phyloP scores from a whole-genome alignment of 1,140 invertebrate genomes.

The Mercenaria mercenaria region DNA sequence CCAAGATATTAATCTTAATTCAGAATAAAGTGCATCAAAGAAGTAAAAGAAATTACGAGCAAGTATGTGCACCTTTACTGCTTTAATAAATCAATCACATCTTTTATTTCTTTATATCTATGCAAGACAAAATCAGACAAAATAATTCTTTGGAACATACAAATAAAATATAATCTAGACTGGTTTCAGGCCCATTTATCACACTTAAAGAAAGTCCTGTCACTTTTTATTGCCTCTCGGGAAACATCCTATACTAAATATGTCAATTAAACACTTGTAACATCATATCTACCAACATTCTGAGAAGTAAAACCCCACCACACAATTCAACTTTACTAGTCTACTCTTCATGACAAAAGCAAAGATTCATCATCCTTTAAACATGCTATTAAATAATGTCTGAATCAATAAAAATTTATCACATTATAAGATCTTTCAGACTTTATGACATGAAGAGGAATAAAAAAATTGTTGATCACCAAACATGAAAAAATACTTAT shows the following conservation, averaged over 20 bases:
- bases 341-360: too few species aligned
- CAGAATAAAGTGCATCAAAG: too few species aligned
- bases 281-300: background rate
- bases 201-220: background rate
- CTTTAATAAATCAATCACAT: too few species aligned
- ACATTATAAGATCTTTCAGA: background rate
- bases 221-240: constrained; percentile 7
- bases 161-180: background rate
- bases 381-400: too few species aligned
- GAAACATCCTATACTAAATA: background rate
- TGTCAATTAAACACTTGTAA: constrained; percentile 18
- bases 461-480: constrained; percentile 1
- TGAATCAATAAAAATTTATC: too few species aligned
- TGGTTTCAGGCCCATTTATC: background rate
- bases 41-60: too few species aligned
- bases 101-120: too few species aligned
- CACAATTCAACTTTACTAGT: too few species aligned
- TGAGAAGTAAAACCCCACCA: background rate
- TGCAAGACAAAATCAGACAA: too few species aligned
- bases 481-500: constrained; percentile 38
- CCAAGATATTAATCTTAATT: too few species aligned
- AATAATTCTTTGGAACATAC: too few species aligned
- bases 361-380: background rate
- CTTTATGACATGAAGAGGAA: background rate
- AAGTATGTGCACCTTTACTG: too few species aligned